Conservation (phyloP, 2,888 invertebrate genomes). For the Lycophotia porphyrea region DNA sequence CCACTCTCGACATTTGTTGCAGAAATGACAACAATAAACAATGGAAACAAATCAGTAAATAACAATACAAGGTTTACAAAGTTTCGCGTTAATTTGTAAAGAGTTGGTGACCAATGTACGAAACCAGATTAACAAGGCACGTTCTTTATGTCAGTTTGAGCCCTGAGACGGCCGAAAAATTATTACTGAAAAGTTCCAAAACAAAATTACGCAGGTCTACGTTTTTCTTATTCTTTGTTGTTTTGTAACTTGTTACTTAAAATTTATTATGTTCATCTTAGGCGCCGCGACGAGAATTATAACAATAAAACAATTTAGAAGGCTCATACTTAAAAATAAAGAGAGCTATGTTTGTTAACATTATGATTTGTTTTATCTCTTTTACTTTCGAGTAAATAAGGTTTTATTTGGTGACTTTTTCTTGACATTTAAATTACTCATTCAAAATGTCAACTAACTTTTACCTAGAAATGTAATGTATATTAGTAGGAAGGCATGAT, state of each 20-base stretch:
- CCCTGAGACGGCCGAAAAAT: conserved; percentile 58
- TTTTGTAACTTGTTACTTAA: conserved; percentile 72
- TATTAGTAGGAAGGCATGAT: neutral
- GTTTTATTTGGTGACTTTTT: neutral
- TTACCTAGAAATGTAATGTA: neutral
- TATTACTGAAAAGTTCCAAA: conserved; percentile 73
- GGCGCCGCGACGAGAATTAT: conserved; percentile 45
- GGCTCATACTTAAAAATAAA: conserved; percentile 22
- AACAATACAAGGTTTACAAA: conserved; percentile 9
- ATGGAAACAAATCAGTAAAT: conserved; percentile 23
- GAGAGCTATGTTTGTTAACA: conserved; percentile 13
- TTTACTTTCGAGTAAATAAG: neutral
- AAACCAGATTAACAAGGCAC: conserved; percentile 60
- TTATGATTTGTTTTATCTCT: conserved; percentile 17
- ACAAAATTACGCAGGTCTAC: conserved; percentile 73
- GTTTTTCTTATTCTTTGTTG: conserved; percentile 72
- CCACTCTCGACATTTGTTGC: neutral
- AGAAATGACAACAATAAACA: conserved; percentile 31
- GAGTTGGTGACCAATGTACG: conserved; percentile 44
- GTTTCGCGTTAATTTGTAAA: conserved; percentile 41
- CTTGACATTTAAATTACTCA: neutral
- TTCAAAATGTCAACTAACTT: neutral
- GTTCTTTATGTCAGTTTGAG: conserved; percentile 54
- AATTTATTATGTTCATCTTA: conserved; percentile 64
- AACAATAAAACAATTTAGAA: conserved; percentile 39